Evolutionary conservation across 2,113 vertebrate species (phyloP), one percentile per base, ranked within the genome.

Genomic region (Plotosus lineatus): DNA sequence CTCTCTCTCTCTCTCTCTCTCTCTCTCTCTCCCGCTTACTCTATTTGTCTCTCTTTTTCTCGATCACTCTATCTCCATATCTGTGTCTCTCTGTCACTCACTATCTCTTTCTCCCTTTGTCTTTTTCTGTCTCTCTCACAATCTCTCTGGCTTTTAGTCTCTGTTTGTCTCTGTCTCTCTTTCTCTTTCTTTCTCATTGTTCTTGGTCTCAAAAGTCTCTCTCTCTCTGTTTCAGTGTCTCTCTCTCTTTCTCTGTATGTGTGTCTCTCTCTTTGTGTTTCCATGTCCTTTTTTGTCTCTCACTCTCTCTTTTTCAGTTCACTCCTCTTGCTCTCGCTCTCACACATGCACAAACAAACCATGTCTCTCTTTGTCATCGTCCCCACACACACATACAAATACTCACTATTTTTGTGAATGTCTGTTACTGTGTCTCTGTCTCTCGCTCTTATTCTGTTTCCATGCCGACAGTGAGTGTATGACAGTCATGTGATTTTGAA

Each of bases 401-500:
- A n/a, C n/a, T n/a, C n/a, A n/a, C n/a, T n/a, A n/a, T n/a, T n/a
- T n/a, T n/a, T n/a, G n/a, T n/a, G n/a, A n/a, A n/a, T n/a, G n/a
- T 53, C 19, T 53, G 17, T 21, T 19, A 21, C 50, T 53, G 17
- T 46, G 7, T 46, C 11, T 46, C 44, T 46, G 6, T 46, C 44
- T 46, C 44, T 11, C 81, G 82, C 87, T 88, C 78, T 85, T 87
- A 87, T 84, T 83, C 78, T 68, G 90, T 94, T 90, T 72, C 92
- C 91, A 92, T 92, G 82, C 92, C 86, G 91, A 87, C 92, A 71
- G 83, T 10, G 68, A 85, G 87, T 91, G 92, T 91, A 85, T 94
- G 93, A 93, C 92, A 91, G 92, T 94, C 93, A 94, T 93, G 93
- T 94, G 93, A 93, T 92, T 89, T 92, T 80, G 87, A 90, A 91